Base-by-base conservation (phyloP, 2,113 vertebrate genomes). In the Etheostoma spectabile region DNA sequence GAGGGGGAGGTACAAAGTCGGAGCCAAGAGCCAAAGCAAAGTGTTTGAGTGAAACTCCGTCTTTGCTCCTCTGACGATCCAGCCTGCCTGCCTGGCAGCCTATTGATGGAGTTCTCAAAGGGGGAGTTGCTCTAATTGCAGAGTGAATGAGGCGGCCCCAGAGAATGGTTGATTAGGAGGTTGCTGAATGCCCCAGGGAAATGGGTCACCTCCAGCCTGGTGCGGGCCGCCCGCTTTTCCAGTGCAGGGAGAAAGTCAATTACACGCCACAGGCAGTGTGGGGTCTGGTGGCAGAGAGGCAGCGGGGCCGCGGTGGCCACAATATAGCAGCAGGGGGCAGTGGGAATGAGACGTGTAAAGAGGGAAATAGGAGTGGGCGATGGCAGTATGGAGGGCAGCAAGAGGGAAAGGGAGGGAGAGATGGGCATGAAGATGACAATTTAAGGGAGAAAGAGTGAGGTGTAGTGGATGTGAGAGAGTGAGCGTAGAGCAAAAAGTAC, bases 181-280 rank as follows among this genome's bases (percentile, higher is more conserved):
- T 81, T 85, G 92, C 88, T 92, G 91, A 94, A 94, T 90, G 89
- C 95, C 95, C 91, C 91, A 91, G 93, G 93, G 95, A 95, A 94
- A 95, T 94, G 94, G 94, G 94, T 95, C 93, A 94, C 93, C 94
- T 95, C 94, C 90, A 92, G 88, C 91, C 93, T 91, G 88, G 88
- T 85, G 82, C 74, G 45, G 90, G 89, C 87, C 75, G 92, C 86
- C 90, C 88, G 85, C 88, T 91, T 91, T 90, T 91, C 82, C 84
- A 89, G 88, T 69, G 77, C 74, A 80, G 89, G 87, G 89, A 93
- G 90, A 92, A 93, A 94, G 94, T 95, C 94, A 94, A 95, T 94
- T 93, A 92, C 92, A 93, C 82, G 91, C 94, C 91, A 91, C 93
- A 89, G 94, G 92, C 93, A 91, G 82, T 62, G 86, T 66, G 87